Evolutionary conservation across 2,113 vertebrate genomes (phyloP).

Genomic region (Burhinus bistriatus): DNA sequence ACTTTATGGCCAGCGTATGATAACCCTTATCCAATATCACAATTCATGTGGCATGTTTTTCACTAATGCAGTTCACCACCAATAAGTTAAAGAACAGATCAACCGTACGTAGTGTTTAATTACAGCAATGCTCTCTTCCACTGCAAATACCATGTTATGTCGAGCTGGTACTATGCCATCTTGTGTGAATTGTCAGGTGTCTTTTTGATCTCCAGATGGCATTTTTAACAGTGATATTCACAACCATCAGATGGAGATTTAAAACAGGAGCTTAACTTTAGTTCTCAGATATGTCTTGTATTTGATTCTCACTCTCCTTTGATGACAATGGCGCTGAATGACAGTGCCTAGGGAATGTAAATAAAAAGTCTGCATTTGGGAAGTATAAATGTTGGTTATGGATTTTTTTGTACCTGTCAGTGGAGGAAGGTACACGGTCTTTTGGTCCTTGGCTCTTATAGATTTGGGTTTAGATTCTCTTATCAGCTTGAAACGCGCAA

Average conservation of each 20-base stretch:
- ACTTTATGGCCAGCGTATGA: neutral
- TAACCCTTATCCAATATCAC: neutral
- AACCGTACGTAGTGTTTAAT: neutral
- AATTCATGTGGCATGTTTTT: neutral
- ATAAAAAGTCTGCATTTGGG: neutral
- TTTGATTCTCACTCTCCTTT: neutral
- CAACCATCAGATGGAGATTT: neutral
- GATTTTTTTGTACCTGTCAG: neutral
- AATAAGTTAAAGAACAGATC: neutral
- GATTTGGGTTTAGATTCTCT: neutral
- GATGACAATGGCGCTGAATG: neutral
- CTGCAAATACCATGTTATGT: neutral
- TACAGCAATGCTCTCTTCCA: neutral
- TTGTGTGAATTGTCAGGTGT: neutral
- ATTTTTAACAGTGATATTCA: neutral
- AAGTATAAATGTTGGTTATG: neutral
- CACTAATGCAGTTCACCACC: neutral
- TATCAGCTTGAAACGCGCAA: neutral
- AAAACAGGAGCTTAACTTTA: neutral
- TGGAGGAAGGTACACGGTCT: neutral
- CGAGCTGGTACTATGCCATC: neutral
- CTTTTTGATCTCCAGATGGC: neutral
- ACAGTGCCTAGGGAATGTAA: neutral
- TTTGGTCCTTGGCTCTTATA: neutral
- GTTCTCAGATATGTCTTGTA: neutral